A percentile compares a stretch with the other conserved stretches of the same genome.
phyloP scores from a whole-genome alignment of 2,113 vertebrate genomes.

The Malurus elegans region DNA sequence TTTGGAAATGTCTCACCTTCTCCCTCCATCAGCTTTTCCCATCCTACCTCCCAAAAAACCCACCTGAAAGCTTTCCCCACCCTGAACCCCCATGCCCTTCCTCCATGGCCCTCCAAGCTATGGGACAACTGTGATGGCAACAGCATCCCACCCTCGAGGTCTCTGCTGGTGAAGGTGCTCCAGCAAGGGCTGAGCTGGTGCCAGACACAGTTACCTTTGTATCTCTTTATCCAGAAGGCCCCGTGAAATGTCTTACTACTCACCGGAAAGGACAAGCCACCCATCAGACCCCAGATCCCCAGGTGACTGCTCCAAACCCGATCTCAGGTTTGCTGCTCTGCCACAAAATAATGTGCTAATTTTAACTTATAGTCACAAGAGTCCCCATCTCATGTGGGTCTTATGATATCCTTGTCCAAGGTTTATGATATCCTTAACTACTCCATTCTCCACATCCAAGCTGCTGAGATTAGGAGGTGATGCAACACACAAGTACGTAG shows the following conservation, averaged over 20 bases:
- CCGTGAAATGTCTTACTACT: background rate
- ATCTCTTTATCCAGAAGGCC: background rate
- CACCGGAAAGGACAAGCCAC: background rate
- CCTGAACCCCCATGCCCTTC: fast-evolving
- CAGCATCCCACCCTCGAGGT: background rate
- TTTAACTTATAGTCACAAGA: background rate
- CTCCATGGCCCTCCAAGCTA: background rate
- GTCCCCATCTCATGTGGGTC: background rate
- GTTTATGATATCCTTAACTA: background rate
- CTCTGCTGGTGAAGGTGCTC: background rate
- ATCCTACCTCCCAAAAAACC: background rate
- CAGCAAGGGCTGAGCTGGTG: background rate
- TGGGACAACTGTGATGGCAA: background rate
- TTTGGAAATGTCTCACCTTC: background rate
- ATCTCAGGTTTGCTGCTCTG: background rate
- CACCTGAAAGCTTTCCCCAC: background rate
- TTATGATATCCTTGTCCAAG: background rate
- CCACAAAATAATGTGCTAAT: fast-evolving
- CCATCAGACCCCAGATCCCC: fast-evolving
- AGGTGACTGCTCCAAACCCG: background rate
- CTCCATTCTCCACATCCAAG: background rate
- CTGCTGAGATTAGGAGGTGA: background rate
- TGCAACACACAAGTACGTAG: background rate
- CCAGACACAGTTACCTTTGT: fast-evolving
- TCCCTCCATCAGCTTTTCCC: background rate